Conservation (phyloP, 2,888 invertebrate species). For the Neoaliturus tenellus region DNA sequence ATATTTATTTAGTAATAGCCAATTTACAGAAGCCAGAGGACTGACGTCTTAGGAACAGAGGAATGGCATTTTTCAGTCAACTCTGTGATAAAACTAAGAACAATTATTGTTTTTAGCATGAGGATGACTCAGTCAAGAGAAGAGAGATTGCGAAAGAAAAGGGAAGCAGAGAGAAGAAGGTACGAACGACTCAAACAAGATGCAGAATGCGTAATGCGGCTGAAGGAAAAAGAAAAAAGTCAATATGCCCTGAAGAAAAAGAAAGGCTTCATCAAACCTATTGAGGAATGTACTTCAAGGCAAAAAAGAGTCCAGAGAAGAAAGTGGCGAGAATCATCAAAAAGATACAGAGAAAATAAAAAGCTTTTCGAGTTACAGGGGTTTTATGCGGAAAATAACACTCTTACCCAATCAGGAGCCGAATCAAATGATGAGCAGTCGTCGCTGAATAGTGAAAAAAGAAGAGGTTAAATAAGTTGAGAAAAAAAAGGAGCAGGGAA, state of each 20-base stretch:
- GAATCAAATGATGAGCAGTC: not conserved
- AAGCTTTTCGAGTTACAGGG: no score
- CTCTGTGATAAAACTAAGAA: no score
- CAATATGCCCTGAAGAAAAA: slow-evolving; percentile 24
- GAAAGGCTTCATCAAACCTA: not conserved
- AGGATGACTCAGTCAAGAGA: slow-evolving; percentile 2
- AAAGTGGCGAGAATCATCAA: no score
- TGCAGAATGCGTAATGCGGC: not conserved
- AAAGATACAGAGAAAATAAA: no score
- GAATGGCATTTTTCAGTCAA: no score
- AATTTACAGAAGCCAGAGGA: not conserved
- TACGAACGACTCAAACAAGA: not conserved
- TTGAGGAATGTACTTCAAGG: not conserved
- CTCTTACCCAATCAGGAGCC: no score
- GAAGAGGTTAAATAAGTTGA: not conserved
- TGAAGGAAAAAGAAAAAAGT: not conserved
- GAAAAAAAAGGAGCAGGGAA: slow-evolving; percentile 11
- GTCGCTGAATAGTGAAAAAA: not conserved
- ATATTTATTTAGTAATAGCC: not conserved
- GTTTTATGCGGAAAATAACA: no score
- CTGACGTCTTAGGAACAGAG: no score
- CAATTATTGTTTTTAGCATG: no score
- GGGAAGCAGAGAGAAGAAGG: slow-evolving; percentile 7
- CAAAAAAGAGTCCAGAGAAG: no score
- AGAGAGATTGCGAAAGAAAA: not conserved